Evolutionary conservation across 2,113 vertebrate genomes (phyloP).

Genomic region (Phylloscopus trochiloides): DNA sequence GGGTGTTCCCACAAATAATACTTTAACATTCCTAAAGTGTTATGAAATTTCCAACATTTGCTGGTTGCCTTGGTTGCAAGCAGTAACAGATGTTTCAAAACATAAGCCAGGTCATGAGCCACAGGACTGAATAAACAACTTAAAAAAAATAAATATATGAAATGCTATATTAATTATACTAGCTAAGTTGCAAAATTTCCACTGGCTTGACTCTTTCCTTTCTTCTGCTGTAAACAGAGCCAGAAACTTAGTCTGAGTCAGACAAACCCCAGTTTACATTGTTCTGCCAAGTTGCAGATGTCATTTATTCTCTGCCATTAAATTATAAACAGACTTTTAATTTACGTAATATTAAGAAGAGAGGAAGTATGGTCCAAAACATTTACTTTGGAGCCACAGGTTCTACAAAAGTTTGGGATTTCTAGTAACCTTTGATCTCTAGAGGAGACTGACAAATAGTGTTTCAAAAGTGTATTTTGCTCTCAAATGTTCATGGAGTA

Average conservation of each 20-base stretch:
- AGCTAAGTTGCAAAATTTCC: conserved; percentile 19
- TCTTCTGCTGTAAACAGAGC: background rate
- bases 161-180: background rate
- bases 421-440: background rate
- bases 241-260: background rate
- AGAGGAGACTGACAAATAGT: background rate
- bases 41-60: conserved; percentile 35
- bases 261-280: conserved; percentile 1
- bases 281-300: conserved; percentile 16
- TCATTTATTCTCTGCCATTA: background rate
- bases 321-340: conserved; percentile 15
- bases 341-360: background rate
- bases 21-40: conserved; percentile 32
- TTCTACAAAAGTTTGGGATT: background rate
- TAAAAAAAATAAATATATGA: background rate
- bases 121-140: background rate
- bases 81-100: conserved; percentile 52
- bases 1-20: conserved; percentile 25
- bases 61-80: conserved; percentile 32
- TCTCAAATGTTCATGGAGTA: background rate
- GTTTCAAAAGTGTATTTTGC: background rate
- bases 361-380: background rate
- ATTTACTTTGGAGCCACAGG: background rate
- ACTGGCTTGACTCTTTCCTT: background rate
- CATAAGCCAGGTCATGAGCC: conserved; percentile 22